Evolutionary conservation across 2,113 vertebrate genomes (phyloP), one percentile per base, ranked within the genome.

Genomic region (Megaceryle torquata): DNA sequence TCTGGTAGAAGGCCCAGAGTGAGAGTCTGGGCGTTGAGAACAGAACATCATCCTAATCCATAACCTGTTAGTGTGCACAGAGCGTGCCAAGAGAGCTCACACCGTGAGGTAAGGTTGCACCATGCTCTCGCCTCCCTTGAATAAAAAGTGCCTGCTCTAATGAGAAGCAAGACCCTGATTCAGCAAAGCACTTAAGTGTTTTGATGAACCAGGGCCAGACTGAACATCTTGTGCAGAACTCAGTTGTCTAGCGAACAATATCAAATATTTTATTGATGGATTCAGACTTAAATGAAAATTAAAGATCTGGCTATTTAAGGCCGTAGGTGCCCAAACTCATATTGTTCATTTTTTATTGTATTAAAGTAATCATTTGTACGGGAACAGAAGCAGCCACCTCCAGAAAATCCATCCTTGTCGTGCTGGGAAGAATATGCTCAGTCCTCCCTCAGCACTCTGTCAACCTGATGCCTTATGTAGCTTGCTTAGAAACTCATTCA

Each of bases 201-300:
- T 96, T 95, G 86, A 96, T 97, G 96, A 97, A 97, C 92, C 61
- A 59, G 74, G 86, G 96, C 96, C 96, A 97, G 83, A 96, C 51
- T 93, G 95, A 95, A 96, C 95, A 96, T 96, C 95, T 93, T 96
- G 92, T 96, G 95, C 96, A 93, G 96, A 93, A 94, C 92, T 88
- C 88, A n/a, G 88, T 65, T 93, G 93, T 95, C 88, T 94, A 89
- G 74, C 4, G 78, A 94, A 89, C 28, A 92, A 57, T 65, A 94
- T 96, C 65, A 88, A 96, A 94, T 96, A 95, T 95, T 96, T 96
- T 96, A 96, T 95, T 95, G 90, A 96, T 96, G 95, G 83, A 92
- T 91, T 44, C 83, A 96, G 95, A 85, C 93, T 94, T 96, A 96
- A 96, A 95, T 96, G 81, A 95, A 96, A 97, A 96, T 96, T 96